Conservation (phyloP, 2,113 vertebrate species). For the Aegithalos caudatus region DNA sequence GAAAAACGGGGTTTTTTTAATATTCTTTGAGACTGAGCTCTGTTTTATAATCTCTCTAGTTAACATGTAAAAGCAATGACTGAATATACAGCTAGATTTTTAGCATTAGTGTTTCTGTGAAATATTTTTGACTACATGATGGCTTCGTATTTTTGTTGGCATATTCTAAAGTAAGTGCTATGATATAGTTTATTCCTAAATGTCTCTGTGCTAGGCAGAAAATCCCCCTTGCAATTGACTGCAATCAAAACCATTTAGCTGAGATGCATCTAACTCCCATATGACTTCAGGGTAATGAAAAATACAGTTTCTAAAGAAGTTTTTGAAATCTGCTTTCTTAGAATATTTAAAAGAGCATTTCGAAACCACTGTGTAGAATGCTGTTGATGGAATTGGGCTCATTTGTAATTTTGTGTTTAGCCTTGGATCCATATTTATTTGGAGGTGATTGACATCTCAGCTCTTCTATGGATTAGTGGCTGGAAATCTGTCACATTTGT, state of each 20-base stretch:
- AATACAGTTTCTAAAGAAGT: not conserved
- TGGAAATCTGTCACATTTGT: not conserved
- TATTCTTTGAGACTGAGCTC: not conserved
- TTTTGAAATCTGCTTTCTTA: not conserved
- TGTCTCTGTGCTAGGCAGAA: not conserved
- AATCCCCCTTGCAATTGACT: not conserved
- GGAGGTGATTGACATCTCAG: not conserved
- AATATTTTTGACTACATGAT: constrained; percentile 6
- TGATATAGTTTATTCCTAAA: not conserved
- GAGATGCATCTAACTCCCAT: not conserved
- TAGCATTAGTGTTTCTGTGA: not conserved
- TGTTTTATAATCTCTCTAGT: not conserved
- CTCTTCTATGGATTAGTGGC: not conserved
- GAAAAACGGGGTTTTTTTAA: not conserved
- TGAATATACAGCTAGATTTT: constrained; percentile 7
- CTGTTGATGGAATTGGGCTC: not conserved
- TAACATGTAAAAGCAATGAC: not conserved
- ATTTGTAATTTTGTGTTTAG: not conserved
- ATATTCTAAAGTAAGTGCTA: not conserved
- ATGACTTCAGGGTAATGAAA: not conserved
- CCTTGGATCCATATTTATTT: not conserved
- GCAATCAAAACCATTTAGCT: not conserved
- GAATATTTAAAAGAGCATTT: not conserved
- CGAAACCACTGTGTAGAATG: not conserved
- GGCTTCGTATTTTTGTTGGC: not conserved